Evolutionary conservation across 1,140 invertebrate genomes (phyloP), one percentile per base, ranked within the genome.

Genomic region (Bombus confusus): DNA sequence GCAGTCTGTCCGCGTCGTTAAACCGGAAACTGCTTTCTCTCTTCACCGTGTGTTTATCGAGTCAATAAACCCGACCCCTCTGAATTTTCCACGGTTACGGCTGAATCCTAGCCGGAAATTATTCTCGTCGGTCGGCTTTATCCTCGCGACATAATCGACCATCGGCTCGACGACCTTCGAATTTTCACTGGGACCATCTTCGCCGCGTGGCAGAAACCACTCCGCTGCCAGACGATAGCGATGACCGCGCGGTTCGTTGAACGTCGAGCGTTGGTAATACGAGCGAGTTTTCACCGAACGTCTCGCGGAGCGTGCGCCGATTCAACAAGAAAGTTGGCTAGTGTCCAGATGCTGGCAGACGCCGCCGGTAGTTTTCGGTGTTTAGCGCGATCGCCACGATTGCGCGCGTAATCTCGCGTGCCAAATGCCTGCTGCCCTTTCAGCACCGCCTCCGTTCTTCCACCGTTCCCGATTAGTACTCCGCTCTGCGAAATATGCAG

Each of bases 301-400:
- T 86, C 85, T 73, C 74, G 75, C 34, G 87, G 87, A 79, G 73
- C 79, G 73, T 81, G 73, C 57, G n/a, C 43, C 43, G 52, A 72
- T 86, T 76, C 78, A 62, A 66, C 83, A 90, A 90, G 89, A 90
- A 90, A 87, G 71, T 90, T 90, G 88, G 89, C 88, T 34, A 43
- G 64, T 68, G 74, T 87, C 86, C 89, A 90, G 86, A 80, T 69
- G 68, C 71, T 43, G 41, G 64, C 71, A 77, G 62, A 69, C 59
- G 71, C 28, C n/a, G 69, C 47, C n/a, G 75, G 71, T 64, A 66
- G 87, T 86, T 83, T 83, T 71, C 81, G 85, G 80, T 85, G 78
- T 89, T 89, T 89, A 88, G 68, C 73, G 78, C 84, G 88, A 86
- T 88, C 75, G 41, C 68, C 28, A 72, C 78, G 87, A 89, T 89